Percentiles rank a stretch among this genome's conserved stretches.
Conservation (phyloP, 1,140 invertebrate species). For the Phymorhynchus buccinoides region DNA sequence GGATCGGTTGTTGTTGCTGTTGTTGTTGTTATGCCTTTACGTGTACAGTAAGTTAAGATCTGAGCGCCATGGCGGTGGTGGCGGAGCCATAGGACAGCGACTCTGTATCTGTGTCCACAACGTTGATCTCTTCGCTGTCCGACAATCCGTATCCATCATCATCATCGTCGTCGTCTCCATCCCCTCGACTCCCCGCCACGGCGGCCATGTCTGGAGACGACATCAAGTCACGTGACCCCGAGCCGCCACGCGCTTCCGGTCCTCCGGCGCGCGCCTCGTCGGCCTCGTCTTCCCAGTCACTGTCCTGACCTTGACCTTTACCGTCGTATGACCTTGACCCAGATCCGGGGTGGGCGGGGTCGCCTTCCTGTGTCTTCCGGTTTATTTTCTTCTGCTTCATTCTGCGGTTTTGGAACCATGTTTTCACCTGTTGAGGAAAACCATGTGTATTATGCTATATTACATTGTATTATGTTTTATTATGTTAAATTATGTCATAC, state of each 20-base stretch:
- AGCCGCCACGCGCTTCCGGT: slow-evolving; percentile 35
- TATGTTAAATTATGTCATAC: too few species aligned
- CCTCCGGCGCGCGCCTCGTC: slow-evolving; percentile 42
- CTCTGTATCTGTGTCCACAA: slow-evolving; percentile 59
- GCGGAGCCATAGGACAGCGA: neutral
- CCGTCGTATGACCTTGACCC: slow-evolving; percentile 30
- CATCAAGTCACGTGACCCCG: slow-evolving; percentile 27
- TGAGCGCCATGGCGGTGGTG: neutral
- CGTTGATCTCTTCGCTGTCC: slow-evolving; percentile 61
- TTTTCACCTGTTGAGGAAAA: slow-evolving; percentile 84
- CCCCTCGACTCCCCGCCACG: neutral
- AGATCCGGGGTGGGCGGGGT: slow-evolving; percentile 49
- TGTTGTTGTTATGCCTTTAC: too few species aligned
- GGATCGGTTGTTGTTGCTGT: too few species aligned
- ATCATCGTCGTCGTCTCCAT: slow-evolving; percentile 39
- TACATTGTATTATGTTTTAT: too few species aligned
- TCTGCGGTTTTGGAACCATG: slow-evolving; percentile 97
- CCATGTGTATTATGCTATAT: too few species aligned
- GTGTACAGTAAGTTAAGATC: neutral
- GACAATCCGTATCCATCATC: slow-evolving; percentile 41
- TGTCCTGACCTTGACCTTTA: slow-evolving; percentile 45
- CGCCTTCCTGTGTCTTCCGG: slow-evolving; percentile 80
- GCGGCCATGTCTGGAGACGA: slow-evolving; percentile 18
- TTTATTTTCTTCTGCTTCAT: slow-evolving; percentile 99
- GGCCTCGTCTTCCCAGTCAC: slow-evolving; percentile 47